These are phyloP conservation scores for Agrotis exclamationis DNA, from an alignment of 2,888 invertebrate species.

Conservation along the genomic window DNA sequence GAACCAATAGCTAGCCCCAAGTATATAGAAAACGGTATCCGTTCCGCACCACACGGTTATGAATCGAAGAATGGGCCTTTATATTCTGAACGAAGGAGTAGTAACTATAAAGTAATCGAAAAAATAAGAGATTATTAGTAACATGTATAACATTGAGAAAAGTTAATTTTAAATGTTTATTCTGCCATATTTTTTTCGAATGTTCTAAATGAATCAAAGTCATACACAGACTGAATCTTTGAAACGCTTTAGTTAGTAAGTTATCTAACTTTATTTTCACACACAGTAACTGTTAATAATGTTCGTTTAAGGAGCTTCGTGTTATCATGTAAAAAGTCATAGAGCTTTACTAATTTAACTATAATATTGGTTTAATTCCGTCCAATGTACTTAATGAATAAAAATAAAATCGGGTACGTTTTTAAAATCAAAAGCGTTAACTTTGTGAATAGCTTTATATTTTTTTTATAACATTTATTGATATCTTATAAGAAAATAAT, in stretches of 20 bases:
- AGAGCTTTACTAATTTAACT: conserved; percentile 89
- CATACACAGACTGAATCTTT: conserved; percentile 86
- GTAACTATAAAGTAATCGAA: conserved; percentile 87
- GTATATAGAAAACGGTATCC: conserved; percentile 90
- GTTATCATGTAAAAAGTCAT: conserved; percentile 88
- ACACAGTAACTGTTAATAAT: conserved; percentile 79
- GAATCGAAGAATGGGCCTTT: conserved; percentile 84
- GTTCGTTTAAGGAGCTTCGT: conserved; percentile 76
- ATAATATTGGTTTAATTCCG: conserved; percentile 79
- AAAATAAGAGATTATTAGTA: conserved; percentile 88
- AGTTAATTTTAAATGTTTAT: conserved; percentile 69
- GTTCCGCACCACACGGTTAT: conserved; percentile 79
- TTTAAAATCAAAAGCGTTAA: conserved; percentile 71
- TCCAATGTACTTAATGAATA: conserved; percentile 76
- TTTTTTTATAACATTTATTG: conserved; percentile 75
- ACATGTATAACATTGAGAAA: conserved; percentile 57
- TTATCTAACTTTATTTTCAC: conserved; percentile 78
- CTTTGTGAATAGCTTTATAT: conserved; percentile 79
- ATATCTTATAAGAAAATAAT: conserved; percentile 70
- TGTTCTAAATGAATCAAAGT: conserved; percentile 79
- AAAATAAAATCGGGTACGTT: conserved; percentile 68
- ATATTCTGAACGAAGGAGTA: conserved; percentile 85
- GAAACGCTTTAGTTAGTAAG: conserved; percentile 81
- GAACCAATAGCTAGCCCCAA: conserved; percentile 86
- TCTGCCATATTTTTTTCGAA: conserved; percentile 82